Conservation (phyloP, 2,113 vertebrate species). For the Zootoca vivipara region DNA sequence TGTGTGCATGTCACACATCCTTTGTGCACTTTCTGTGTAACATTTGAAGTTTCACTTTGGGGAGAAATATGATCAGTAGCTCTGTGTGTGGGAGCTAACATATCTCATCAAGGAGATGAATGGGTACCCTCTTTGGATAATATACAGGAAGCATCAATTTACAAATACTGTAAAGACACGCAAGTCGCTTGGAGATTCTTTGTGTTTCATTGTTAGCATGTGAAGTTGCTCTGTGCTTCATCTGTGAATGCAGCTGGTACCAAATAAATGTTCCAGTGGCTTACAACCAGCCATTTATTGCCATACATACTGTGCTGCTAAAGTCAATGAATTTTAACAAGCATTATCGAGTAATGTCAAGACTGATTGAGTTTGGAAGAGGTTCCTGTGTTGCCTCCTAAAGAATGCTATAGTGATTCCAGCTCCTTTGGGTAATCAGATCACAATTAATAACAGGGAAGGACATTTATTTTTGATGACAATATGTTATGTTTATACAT, state of each 20-base stretch:
- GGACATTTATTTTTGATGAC: background rate
- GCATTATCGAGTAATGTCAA: fast-evolving
- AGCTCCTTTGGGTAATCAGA: fast-evolving
- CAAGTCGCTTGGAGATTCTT: background rate
- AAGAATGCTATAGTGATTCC: fast-evolving
- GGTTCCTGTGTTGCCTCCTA: background rate
- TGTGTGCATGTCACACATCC: background rate
- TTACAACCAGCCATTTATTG: background rate
- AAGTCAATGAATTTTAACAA: no score
- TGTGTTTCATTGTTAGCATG: background rate
- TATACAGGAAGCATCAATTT: background rate
- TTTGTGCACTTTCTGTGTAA: background rate
- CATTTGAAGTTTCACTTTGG: background rate
- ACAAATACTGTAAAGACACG: background rate
- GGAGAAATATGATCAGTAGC: background rate
- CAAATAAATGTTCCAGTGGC: background rate
- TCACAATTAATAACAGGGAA: fast-evolving
- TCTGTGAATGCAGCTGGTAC: no score
- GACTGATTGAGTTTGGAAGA: background rate
- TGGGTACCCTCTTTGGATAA: background rate
- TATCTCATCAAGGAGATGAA: background rate
- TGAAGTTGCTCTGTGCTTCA: background rate
- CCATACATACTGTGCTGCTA: background rate
- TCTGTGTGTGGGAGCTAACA: background rate
- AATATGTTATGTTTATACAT: background rate